These are phyloP conservation scores for Xanthia icteritia DNA, from an alignment of 2,888 invertebrate species.

Conservation along the genomic window DNA sequence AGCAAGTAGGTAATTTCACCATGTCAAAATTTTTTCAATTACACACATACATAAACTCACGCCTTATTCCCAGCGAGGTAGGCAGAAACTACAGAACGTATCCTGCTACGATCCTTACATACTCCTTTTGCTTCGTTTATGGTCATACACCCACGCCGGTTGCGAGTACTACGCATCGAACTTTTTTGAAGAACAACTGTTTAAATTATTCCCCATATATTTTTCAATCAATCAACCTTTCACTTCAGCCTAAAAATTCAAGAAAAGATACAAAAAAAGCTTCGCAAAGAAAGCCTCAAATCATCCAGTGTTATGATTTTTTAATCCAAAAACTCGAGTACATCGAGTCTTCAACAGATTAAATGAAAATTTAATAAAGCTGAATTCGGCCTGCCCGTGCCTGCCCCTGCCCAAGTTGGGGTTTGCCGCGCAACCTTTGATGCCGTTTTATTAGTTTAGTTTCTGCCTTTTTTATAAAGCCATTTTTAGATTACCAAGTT, in stretches of 20 bases:
- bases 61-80: too few species aligned
- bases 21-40: too few species aligned
- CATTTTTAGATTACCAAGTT: conserved; percentile 23
- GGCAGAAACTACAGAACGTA: too few species aligned
- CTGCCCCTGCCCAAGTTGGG: background rate
- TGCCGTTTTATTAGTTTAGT: conserved; percentile 36
- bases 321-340: conserved; percentile 33
- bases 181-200: too few species aligned
- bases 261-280: background rate
- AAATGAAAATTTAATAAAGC: conserved; percentile 63
- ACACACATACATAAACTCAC: too few species aligned
- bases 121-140: too few species aligned
- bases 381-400: conserved; percentile 4
- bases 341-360: conserved; percentile 38
- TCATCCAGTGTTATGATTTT: conserved; percentile 27
- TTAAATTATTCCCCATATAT: background rate
- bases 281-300: background rate
- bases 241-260: background rate
- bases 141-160: too few species aligned
- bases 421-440: conserved; percentile 42
- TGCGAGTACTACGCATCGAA: too few species aligned
- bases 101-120: too few species aligned
- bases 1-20: too few species aligned
- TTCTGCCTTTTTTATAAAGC: conserved; percentile 14
- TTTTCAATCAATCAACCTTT: background rate